These are phyloP conservation scores for Zapornia atra DNA, from an alignment of 2,113 vertebrate species.

Conservation along the genomic window DNA sequence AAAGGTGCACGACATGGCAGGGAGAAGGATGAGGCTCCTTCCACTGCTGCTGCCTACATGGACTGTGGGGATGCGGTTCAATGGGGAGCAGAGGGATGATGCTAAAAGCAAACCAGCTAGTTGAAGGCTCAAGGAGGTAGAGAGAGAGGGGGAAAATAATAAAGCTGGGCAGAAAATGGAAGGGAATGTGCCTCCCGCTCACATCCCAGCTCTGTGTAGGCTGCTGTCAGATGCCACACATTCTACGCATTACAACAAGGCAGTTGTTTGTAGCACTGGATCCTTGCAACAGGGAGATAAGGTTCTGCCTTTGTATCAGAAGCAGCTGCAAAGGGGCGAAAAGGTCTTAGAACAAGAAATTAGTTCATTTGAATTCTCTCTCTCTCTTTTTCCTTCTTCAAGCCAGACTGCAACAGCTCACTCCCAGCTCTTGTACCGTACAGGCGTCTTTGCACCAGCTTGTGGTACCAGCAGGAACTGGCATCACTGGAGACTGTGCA, in stretches of 20 bases:
- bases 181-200: constrained; percentile 12
- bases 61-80: fast-evolving
- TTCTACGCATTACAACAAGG: constrained; percentile 42
- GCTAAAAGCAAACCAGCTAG: background rate
- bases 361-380: constrained; percentile 55
- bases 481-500: fast-evolving
- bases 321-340: constrained; percentile 50
- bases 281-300: constrained; percentile 57
- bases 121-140: background rate
- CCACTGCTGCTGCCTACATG: fast-evolving
- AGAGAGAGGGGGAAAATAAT: background rate
- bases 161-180: background rate
- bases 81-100: background rate
- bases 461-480: background rate
- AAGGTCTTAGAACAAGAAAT: constrained; percentile 68
- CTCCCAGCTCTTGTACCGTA: fast-evolving
- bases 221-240: constrained; percentile 8
- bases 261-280: constrained; percentile 30
- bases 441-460: background rate
- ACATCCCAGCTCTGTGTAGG: background rate
- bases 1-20: fast-evolving
- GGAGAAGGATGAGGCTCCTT: background rate
- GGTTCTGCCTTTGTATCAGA: constrained; percentile 67
- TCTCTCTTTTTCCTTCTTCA: background rate
- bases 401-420: background rate